Percentiles rank a stretch among this genome's conserved stretches.
Evolutionary conservation across 1,140 invertebrate species (phyloP).

Genomic region (Luehdorfia chinensis): DNA sequence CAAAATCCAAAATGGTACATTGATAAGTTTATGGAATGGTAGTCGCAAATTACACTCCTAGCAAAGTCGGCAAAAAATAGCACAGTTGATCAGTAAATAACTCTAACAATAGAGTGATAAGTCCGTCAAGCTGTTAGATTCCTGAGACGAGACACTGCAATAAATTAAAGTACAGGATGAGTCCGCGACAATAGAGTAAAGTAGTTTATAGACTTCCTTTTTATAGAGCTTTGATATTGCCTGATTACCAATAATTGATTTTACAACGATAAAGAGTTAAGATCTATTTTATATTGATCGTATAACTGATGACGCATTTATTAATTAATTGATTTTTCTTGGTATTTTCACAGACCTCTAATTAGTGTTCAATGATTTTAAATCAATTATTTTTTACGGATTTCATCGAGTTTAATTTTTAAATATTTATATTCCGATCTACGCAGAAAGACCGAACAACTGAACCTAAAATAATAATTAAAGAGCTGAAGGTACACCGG

Average conservation of each 20-base stretch:
- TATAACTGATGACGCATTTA: no score
- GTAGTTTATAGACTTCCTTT: conserved; percentile 9
- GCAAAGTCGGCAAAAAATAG: conserved; percentile 21
- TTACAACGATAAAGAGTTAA: background rate
- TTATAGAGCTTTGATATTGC: background rate
- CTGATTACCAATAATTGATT: conserved; percentile 3
- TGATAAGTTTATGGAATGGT: conserved; percentile 11
- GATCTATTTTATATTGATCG: no score
- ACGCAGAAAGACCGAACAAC: no score
- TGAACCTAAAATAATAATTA: no score
- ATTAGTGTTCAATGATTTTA: no score
- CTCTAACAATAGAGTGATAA: conserved; percentile 37
- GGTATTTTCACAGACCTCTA: no score
- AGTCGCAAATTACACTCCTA: conserved; percentile 30
- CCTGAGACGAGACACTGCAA: conserved; percentile 14
- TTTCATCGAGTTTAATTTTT: no score
- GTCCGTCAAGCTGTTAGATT: conserved; percentile 28
- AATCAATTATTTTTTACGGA: no score
- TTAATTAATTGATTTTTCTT: no score
- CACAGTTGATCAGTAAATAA: conserved; percentile 28
- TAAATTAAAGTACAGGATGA: conserved; percentile 23
- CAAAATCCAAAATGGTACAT: conserved; percentile 15
- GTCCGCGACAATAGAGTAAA: conserved; percentile 20
- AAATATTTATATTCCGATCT: no score
- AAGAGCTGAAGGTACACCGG: no score